Evolutionary conservation across 2,888 invertebrate genomes (phyloP).

Genomic region (Tanypteryx hageni): DNA sequence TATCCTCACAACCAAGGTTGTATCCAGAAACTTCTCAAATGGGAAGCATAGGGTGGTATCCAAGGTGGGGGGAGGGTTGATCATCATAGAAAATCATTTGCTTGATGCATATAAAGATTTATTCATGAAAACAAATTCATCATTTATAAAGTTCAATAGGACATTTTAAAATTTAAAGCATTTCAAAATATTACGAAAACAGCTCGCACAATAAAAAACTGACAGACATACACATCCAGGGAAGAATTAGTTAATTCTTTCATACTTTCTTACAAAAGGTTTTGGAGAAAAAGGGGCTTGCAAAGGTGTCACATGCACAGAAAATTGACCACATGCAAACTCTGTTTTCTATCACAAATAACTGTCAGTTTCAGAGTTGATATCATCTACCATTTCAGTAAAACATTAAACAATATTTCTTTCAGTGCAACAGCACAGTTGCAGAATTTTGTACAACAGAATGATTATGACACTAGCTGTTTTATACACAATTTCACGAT

Average conservation of each 20-base stretch:
- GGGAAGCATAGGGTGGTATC: too few relatives aligned
- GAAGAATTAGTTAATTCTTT: slow-evolving; percentile 15
- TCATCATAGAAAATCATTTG: neutral
- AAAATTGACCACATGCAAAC: slow-evolving; percentile 20
- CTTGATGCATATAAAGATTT: slow-evolving; percentile 50
- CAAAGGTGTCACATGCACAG: slow-evolving; percentile 39
- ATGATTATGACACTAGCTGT: neutral
- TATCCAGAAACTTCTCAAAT: too few relatives aligned
- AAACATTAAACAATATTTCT: neutral
- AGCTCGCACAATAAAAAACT: slow-evolving; percentile 48
- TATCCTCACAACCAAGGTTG: too few relatives aligned
- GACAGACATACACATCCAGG: slow-evolving; percentile 17
- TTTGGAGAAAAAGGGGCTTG: slow-evolving; percentile 2
- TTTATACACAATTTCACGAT: neutral
- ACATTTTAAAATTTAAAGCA: slow-evolving; percentile 53
- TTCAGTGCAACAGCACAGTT: neutral
- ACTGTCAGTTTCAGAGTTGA: slow-evolving; percentile 1
- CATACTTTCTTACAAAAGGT: slow-evolving; percentile 49
- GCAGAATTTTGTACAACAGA: slow-evolving; percentile 7
- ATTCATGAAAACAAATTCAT: slow-evolving; percentile 55
- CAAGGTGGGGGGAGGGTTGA: too few relatives aligned
- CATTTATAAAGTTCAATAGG: slow-evolving; percentile 46
- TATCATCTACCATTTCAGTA: neutral
- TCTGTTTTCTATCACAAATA: slow-evolving; percentile 30
- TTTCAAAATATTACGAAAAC: slow-evolving; percentile 58